Evolutionary conservation across 2,888 invertebrate genomes (phyloP), one percentile per base, ranked within the genome.

Genomic region (Thera obeliscata): DNA sequence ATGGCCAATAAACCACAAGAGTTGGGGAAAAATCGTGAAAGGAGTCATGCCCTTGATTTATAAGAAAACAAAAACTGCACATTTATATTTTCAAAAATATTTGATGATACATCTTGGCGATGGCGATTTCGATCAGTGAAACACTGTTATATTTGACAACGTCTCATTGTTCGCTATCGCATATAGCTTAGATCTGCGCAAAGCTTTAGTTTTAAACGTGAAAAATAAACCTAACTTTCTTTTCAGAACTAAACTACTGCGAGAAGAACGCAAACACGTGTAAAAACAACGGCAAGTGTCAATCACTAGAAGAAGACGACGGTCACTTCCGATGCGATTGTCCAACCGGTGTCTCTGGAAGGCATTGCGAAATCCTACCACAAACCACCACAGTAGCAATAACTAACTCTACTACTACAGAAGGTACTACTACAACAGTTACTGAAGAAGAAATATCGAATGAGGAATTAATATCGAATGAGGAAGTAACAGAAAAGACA

Each of bases 231-330:
- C 2, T 5, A 9, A 54, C 49, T 2, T 69, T 35, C 3, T 7
- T 69, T 69, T 11, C 90, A 97, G 98, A 97, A 82, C 90, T 98
- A 64, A 97, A 96, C 78, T 97, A 96, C 90, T 98, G 98, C 91
- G 96, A 96, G 66, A 96, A 96, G 69, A 95, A 98, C 82, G 94
- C 95, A 0, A 94, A 93, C 61, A 94, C 95, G 0, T 98, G 98
- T 81, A 94, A 95, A 84, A 98, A 98, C 84, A 96, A 95, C 3
- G 97, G 96, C 0, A 96, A 96, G 78, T 98, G 98, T 85, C 94
- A 96, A 64, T 97, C 97, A 57, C 81, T 97, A 69, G 96, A 96
- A 48, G 95, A 96, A 66, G 96, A 96, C 62, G 97, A 98, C 62
- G 98, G 97, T 2, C 91, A 93, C 83, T 98, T 95, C 89, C 95